A percentile compares a stretch with the other conserved stretches of the same genome.
Conservation (phyloP, 2,113 vertebrate genomes). For the Anarhynchus alexandrinus region DNA sequence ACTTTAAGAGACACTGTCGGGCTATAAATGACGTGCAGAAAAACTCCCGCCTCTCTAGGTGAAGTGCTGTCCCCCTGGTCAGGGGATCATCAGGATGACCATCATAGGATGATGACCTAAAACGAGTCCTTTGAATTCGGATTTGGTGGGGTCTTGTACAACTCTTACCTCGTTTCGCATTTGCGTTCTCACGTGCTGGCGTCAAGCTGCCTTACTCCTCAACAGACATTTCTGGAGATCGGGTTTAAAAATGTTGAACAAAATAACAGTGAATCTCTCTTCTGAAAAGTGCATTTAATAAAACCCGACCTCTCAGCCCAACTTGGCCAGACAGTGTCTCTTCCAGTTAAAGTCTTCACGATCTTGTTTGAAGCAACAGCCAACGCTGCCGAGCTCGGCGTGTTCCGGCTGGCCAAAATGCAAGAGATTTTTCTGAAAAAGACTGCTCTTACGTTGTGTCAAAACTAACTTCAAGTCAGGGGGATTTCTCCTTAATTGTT, state of each 20-base stretch:
- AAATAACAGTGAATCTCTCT: background rate
- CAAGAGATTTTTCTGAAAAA: background rate
- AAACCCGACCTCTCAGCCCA: background rate
- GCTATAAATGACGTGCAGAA: background rate
- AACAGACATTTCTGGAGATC: background rate
- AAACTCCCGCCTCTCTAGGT: background rate
- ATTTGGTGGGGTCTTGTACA: background rate
- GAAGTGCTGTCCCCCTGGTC: background rate
- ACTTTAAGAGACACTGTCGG: background rate
- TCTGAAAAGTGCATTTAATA: background rate
- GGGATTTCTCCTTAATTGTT: background rate
- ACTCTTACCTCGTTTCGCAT: background rate
- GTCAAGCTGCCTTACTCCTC: background rate
- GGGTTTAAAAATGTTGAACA: background rate
- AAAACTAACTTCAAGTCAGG: background rate
- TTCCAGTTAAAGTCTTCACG: background rate
- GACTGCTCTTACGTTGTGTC: background rate
- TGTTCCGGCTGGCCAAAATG: background rate
- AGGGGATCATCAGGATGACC: too few relatives aligned
- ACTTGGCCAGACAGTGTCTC: background rate
- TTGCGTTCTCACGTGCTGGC: background rate
- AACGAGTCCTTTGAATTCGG: background rate
- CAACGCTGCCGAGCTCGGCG: background rate
- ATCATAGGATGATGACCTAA: background rate
- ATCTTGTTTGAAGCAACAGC: conserved; percentile 29